These are phyloP conservation scores for Urocynchramus pylzowi DNA, from an alignment of 2,113 vertebrate genomes.

Conservation along the genomic window DNA sequence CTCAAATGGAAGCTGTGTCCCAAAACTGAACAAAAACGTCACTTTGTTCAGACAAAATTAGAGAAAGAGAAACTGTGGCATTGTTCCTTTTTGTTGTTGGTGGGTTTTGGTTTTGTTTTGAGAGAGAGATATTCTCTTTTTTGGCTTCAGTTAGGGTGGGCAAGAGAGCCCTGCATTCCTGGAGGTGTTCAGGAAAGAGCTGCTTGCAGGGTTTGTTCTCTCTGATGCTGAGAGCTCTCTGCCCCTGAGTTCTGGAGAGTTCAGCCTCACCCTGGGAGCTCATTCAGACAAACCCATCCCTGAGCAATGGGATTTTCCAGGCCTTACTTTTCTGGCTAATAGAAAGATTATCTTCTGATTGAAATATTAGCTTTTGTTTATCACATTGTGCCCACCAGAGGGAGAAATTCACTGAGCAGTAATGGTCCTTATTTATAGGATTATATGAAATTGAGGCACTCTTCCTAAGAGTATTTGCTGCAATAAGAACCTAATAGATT, in stretches of 20 bases:
- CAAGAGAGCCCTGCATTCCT: background rate
- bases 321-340: background rate
- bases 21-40: background rate
- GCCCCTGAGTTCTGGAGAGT: accelerated
- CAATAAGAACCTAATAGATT: background rate
- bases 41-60: background rate
- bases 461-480: background rate
- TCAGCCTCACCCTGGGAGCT: background rate
- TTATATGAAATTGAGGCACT: background rate
- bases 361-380: background rate
- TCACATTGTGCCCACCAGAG: background rate
- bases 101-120: background rate
- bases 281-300: background rate
- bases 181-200: background rate
- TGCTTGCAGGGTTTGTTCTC: background rate
- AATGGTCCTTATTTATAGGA: background rate
- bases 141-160: accelerated
- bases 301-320: background rate
- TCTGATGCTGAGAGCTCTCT: background rate
- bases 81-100: background rate
- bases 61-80: background rate
- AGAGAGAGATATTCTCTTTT: background rate
- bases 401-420: background rate
- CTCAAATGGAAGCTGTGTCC: background rate
- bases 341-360: background rate